These are phyloP conservation scores for Catostomus latipinnis DNA, from an alignment of 2,797 vertebrate species.

Conservation along the genomic window DNA sequence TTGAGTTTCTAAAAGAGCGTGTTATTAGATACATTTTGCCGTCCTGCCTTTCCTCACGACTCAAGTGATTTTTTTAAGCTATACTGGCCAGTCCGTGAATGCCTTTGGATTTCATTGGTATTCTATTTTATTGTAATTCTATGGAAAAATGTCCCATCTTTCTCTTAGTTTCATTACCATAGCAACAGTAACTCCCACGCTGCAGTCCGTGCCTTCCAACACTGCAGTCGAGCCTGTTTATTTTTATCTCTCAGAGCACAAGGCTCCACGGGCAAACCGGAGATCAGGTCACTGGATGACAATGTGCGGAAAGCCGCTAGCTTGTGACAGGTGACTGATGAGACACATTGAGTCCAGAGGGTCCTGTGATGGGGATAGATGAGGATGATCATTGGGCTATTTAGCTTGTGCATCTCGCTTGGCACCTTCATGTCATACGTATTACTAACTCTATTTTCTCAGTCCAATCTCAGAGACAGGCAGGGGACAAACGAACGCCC, in stretches of 20 bases:
- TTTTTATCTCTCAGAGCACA: slow-evolving; percentile 51
- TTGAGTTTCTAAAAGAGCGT: too few species aligned
- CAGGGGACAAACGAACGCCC: slow-evolving; percentile 17
- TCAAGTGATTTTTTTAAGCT: too few species aligned
- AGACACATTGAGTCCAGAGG: slow-evolving; percentile 48
- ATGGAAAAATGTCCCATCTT: slow-evolving; percentile 21
- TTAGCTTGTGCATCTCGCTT: slow-evolving; percentile 43
- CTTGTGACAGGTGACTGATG: slow-evolving; percentile 55
- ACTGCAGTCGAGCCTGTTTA: slow-evolving; percentile 50
- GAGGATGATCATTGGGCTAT: slow-evolving; percentile 45
- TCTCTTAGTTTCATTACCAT: slow-evolving; percentile 57
- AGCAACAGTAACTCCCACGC: slow-evolving; percentile 59
- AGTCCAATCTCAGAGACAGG: slow-evolving; percentile 36
- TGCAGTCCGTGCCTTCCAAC: slow-evolving; percentile 47
- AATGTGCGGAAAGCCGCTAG: slow-evolving; percentile 31
- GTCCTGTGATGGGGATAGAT: slow-evolving; percentile 38
- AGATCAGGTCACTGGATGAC: slow-evolving; percentile 53
- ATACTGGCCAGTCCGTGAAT: not conserved
- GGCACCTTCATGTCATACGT: slow-evolving; percentile 51
- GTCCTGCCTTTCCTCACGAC: too few species aligned
- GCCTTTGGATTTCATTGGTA: not conserved
- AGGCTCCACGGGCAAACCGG: slow-evolving; percentile 34
- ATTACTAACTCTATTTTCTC: slow-evolving; percentile 52
- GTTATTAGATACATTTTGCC: too few species aligned
- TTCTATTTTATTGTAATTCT: slow-evolving; percentile 20